Evolutionary conservation across 1,140 invertebrate genomes (phyloP), one percentile per base, ranked within the genome.

Genomic region (Drosophila mojavensis): DNA sequence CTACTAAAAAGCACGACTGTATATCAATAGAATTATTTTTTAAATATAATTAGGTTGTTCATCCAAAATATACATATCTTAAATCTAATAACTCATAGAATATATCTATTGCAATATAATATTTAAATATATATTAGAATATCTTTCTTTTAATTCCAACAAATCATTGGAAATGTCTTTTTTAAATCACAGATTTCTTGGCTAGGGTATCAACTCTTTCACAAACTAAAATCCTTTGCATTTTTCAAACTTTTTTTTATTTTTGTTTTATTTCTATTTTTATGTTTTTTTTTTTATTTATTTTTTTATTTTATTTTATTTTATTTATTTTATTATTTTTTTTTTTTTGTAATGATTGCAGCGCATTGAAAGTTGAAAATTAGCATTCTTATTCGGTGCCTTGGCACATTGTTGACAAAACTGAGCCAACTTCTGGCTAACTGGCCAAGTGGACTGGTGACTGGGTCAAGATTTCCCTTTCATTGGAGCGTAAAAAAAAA

Each of bases 291-390:
- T 65, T 36, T 43, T 33, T 15, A 30, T 50, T 2, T 24, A 24
- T 28, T 10, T 48, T 6, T 48, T 20, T 69, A 0, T 36, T 33
- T 48, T 26, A 36, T 48, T 61, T 30, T 11, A 4, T 28, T n/a
- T n/a, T n/a, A n/a, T n/a, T n/a, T n/a, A n/a, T n/a, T n/a, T n/a
- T n/a, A 0, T 36, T 33, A 17, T 41, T 39, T 6, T 43, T 36
- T n/a, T 71, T 81, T 47, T 48, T 78, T 75, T 51, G 0, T 15
- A 76, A 68, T 59, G 67, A 75, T 43, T 67, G 64, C 77, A 70
- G 48, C 43, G 65, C 58, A 70, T 62, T 75, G 48, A 86, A 88
- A 88, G 75, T 88, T 88, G 50, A 24, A 77, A 88, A 88, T 79
- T 81, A 86, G 75, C 82, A 66, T 78, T 72, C 39, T 58, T 36